Conservation (phyloP, 2,113 vertebrate species). For the Sigmodon hispidus region DNA sequence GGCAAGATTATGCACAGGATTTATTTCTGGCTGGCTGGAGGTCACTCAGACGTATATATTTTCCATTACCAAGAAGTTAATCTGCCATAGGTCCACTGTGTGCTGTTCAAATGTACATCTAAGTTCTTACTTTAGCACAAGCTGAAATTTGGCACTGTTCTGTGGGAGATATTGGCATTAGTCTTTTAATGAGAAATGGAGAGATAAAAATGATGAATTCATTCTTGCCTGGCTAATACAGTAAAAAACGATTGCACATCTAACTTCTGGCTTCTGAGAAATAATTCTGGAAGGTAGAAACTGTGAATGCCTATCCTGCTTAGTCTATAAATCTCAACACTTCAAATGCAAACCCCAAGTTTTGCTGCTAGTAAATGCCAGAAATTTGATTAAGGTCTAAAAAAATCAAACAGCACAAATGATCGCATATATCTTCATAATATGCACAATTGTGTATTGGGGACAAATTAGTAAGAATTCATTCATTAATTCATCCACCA, state of each 20-base stretch:
- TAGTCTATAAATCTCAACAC: conserved; percentile 56
- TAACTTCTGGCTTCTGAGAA: conserved; percentile 61
- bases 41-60: conserved; percentile 68
- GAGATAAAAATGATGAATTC: conserved; percentile 81
- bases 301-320: conserved; percentile 58
- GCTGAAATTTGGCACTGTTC: conserved; percentile 61
- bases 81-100: conserved; percentile 41
- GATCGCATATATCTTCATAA: conserved; percentile 41
- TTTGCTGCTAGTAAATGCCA: conserved; percentile 27
- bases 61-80: conserved; percentile 68
- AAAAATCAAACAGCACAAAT: conserved; percentile 43
- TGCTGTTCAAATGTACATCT: conserved; percentile 54
- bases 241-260: conserved; percentile 74
- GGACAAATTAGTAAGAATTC: not conserved
- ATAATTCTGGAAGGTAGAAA: conserved; percentile 73
- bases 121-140: conserved; percentile 56
- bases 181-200: conserved; percentile 78
- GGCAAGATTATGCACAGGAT: conserved; percentile 63
- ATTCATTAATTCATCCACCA: conserved; percentile 29
- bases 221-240: conserved; percentile 71
- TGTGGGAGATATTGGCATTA: conserved; percentile 68
- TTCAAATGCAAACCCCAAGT: conserved; percentile 31
- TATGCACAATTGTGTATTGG: not conserved
- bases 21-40: conserved; percentile 66
- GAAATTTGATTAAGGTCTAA: conserved; percentile 31